These are phyloP conservation scores for Coracopsis vasa DNA, from an alignment of 2,113 vertebrate species.

Conservation along the genomic window DNA sequence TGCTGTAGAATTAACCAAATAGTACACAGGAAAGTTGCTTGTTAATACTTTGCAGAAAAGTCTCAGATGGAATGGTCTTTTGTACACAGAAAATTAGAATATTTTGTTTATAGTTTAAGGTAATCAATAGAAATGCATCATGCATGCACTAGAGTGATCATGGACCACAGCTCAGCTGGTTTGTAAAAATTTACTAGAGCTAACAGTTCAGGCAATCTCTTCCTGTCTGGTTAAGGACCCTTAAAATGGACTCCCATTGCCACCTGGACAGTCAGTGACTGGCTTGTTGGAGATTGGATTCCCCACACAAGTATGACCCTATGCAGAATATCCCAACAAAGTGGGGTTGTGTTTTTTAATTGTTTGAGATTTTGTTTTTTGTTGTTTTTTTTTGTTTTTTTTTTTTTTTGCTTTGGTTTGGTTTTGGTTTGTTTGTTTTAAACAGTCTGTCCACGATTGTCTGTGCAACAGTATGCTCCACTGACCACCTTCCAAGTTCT, in stretches of 20 bases:
- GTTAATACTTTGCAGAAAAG: not conserved
- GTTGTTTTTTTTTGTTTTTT: not conserved
- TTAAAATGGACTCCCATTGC: not conserved
- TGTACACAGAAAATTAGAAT: not conserved
- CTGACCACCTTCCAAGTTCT: not conserved
- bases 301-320: not conserved
- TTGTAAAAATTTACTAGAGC: not conserved
- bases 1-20: not conserved
- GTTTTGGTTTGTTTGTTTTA: not conserved
- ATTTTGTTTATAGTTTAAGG: not conserved
- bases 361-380: not conserved
- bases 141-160: not conserved
- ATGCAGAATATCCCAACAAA: not conserved
- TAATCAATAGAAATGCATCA: not conserved
- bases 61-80: not conserved
- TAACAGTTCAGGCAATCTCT: not conserved
- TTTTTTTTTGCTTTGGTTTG: fast-evolving
- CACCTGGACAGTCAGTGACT: not conserved
- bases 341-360: not conserved
- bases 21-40: not conserved
- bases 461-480: not conserved
- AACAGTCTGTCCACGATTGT: not conserved
- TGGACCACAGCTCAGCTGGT: not conserved
- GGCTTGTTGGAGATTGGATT: not conserved
- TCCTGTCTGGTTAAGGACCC: not conserved